phyloP scores from a whole-genome alignment of 53 echinoderm and acorn worm genomes.

The Glandiceps talaboti region DNA sequence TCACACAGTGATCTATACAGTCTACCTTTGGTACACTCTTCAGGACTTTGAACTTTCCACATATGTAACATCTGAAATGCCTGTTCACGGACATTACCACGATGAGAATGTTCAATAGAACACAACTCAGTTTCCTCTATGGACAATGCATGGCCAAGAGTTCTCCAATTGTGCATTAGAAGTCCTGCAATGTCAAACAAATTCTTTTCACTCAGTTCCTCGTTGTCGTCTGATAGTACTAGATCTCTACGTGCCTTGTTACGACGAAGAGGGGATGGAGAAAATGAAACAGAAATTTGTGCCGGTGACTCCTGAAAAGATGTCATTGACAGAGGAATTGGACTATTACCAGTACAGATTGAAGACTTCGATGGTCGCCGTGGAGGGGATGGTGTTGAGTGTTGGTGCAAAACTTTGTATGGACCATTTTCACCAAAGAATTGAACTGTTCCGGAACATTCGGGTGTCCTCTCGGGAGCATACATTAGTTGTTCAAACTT shows the following conservation, averaged over 20 bases:
- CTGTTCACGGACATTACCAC: conserved; percentile 28
- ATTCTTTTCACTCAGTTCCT: background rate
- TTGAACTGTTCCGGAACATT: background rate
- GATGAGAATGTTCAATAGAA: background rate
- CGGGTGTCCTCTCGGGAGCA: too few relatives aligned
- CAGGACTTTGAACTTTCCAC: conserved; percentile 93
- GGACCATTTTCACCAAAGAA: background rate
- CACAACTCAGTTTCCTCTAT: background rate
- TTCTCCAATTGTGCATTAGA: background rate
- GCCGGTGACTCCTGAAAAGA: too few relatives aligned
- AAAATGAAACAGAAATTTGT: background rate
- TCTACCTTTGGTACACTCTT: conserved; percentile 65
- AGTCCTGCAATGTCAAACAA: background rate
- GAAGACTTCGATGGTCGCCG: too few relatives aligned
- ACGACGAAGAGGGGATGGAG: background rate
- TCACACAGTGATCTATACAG: conserved; percentile 69
- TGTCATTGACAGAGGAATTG: background rate
- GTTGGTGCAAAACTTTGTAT: background rate
- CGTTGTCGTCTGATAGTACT: background rate
- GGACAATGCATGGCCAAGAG: background rate
- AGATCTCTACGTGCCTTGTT: background rate
- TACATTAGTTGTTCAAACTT: too few relatives aligned
- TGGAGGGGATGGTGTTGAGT: background rate
- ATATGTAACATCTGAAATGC: conserved; percentile 94
- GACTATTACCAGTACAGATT: too few relatives aligned